phyloP scores from a whole-genome alignment of 2,797 vertebrate genomes.

The Calcarius lapponicus region DNA sequence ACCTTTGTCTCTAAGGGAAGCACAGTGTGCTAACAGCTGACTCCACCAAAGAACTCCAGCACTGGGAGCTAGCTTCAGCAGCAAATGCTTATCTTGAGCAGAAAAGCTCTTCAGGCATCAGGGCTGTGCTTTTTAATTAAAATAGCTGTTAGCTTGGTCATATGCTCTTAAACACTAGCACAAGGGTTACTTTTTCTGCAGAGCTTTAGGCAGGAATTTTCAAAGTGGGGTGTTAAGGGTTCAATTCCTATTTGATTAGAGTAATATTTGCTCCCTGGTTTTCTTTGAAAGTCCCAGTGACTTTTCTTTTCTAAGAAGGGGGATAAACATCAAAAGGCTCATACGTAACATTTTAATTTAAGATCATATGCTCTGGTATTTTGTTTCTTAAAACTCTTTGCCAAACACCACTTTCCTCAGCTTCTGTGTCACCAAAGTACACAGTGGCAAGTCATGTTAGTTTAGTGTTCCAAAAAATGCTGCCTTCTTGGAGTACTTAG shows the following conservation, averaged over 20 bases:
- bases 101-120: constrained; percentile 51
- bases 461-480: not conserved
- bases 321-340: constrained; percentile 41
- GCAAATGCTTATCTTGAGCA: constrained; percentile 59
- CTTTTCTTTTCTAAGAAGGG: constrained; percentile 1
- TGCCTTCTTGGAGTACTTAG: not conserved
- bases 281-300: constrained; percentile 29
- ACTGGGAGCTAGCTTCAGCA: constrained; percentile 17
- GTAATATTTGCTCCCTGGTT: constrained; percentile 24
- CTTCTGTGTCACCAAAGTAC: not conserved
- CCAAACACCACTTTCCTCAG: not conserved
- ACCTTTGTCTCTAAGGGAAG: constrained; percentile 32
- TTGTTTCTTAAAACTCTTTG: constrained; percentile 8
- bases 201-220: constrained; percentile 45
- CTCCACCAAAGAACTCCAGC: constrained; percentile 10
- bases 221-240: not conserved
- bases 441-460: not conserved
- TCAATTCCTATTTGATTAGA: constrained; percentile 37
- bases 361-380: not conserved
- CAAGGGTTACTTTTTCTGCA: constrained; percentile 32
- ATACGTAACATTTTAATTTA: constrained; percentile 12
- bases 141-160: constrained; percentile 45
- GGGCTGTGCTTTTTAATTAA: constrained; percentile 55
- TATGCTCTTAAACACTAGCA: constrained; percentile 26
- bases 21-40: constrained; percentile 27